A percentile compares a stretch with the other conserved stretches of the same genome.
These are phyloP conservation scores for Lumbricus terrestris DNA, from an alignment of 2,888 invertebrate species.

Conservation along the genomic window DNA sequence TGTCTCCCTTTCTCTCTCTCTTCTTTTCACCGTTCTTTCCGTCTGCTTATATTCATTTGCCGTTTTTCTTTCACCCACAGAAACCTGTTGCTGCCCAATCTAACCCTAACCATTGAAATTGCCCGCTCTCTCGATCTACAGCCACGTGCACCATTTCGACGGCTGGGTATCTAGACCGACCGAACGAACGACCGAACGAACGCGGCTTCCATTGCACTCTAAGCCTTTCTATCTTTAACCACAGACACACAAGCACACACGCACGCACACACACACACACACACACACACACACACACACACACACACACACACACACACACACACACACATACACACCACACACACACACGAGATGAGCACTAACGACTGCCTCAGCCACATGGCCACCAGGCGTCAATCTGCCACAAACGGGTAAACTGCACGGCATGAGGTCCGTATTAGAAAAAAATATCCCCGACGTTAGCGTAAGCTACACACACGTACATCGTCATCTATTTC, in stretches of 20 bases:
- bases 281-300: no score
- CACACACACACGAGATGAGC: no score
- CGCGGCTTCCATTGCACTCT: background rate
- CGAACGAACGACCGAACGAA: background rate
- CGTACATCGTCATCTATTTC: no score
- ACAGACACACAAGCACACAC: no score
- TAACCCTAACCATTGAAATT: background rate
- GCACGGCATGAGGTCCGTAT: background rate
- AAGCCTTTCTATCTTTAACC: background rate
- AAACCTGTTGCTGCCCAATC: background rate
- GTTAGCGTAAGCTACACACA: background rate
- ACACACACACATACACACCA: no score
- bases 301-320: no score
- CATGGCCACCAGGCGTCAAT: background rate
- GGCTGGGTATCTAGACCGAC: background rate
- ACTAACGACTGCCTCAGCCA: background rate
- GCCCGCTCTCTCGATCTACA: background rate
- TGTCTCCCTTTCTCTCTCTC: background rate
- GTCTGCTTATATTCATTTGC: background rate
- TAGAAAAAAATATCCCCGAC: background rate
- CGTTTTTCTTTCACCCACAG: background rate
- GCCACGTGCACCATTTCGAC: background rate
- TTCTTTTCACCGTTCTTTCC: background rate
- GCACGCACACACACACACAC: no score
- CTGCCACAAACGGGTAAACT: background rate